Conservation (phyloP, 2,888 invertebrate genomes). For the Drosophila dives region DNA sequence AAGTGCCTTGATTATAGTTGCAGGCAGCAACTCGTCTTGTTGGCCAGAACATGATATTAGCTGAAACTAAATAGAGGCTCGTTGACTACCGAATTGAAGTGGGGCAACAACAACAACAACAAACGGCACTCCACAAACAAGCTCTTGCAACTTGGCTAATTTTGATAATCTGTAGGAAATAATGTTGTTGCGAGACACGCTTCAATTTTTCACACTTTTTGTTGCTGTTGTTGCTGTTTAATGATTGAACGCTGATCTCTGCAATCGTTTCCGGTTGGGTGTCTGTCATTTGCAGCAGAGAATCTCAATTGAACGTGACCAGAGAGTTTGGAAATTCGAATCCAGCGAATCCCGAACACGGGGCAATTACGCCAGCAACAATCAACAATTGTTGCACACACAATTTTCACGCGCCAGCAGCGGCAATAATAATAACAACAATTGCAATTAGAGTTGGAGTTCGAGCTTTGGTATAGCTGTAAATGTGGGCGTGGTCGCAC, state of each 20-base stretch:
- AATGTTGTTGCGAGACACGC: constrained; percentile 14
- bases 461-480: constrained; percentile 41
- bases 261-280: constrained; percentile 55
- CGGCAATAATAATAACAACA: constrained; percentile 29
- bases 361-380: constrained; percentile 43
- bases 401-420: constrained; percentile 59
- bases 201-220: constrained; percentile 55
- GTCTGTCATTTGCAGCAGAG: constrained; percentile 26
- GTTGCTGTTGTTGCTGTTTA: constrained; percentile 1
- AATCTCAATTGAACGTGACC: constrained; percentile 67
- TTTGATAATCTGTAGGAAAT: background rate
- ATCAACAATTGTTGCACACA: constrained; percentile 29
- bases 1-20: constrained; percentile 3
- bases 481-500: constrained; percentile 59
- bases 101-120: background rate
- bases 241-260: constrained; percentile 42
- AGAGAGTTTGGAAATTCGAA: constrained; percentile 3
- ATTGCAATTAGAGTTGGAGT: constrained; percentile 45
- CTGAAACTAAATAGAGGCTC: background rate
- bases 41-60: constrained; percentile 6
- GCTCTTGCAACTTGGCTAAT: background rate
- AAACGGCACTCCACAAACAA: background rate
- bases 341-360: background rate
- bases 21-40: background rate
- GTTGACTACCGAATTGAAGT: constrained; percentile 12